Evolutionary conservation across 2,113 vertebrate species (phyloP).

Genomic region (Passer montanus): DNA sequence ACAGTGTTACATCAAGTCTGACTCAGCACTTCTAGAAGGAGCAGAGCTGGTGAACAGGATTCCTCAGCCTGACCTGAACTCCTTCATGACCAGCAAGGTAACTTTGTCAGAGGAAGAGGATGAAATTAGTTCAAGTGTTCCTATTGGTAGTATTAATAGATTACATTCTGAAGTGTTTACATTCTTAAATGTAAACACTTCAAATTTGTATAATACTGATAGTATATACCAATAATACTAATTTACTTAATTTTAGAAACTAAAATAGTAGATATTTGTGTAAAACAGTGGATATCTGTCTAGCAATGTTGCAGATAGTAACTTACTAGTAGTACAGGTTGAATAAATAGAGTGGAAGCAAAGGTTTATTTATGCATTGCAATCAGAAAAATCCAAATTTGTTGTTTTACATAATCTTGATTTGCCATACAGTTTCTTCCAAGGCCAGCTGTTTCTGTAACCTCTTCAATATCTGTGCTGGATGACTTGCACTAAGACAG

Average conservation of each 20-base stretch:
- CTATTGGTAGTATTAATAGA: not conserved
- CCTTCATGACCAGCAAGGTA: slow-evolving; percentile 90
- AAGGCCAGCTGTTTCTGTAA: not conserved
- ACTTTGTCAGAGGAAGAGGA: not conserved
- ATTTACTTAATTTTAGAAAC: not conserved
- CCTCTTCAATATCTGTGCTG: not conserved
- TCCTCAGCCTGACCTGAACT: slow-evolving; percentile 82
- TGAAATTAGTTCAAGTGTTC: not conserved
- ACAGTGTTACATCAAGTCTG: slow-evolving; percentile 87
- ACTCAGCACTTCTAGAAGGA: slow-evolving; percentile 86
- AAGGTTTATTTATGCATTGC: not conserved
- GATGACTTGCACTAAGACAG: not conserved
- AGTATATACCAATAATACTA: not conserved
- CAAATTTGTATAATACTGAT: not conserved
- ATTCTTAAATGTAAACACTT: not conserved
- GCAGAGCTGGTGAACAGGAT: slow-evolving; percentile 92
- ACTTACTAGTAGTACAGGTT: not conserved
- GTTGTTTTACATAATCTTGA: not conserved
- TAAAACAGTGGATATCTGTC: not conserved
- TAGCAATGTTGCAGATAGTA: not conserved
- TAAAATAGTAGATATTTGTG: not conserved
- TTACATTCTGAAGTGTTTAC: not conserved
- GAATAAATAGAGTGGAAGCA: not conserved
- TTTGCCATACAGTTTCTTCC: not conserved
- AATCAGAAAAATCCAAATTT: not conserved